These are phyloP conservation scores for Galerucella pusilla DNA, from an alignment of 2,888 invertebrate species.

Conservation along the genomic window DNA sequence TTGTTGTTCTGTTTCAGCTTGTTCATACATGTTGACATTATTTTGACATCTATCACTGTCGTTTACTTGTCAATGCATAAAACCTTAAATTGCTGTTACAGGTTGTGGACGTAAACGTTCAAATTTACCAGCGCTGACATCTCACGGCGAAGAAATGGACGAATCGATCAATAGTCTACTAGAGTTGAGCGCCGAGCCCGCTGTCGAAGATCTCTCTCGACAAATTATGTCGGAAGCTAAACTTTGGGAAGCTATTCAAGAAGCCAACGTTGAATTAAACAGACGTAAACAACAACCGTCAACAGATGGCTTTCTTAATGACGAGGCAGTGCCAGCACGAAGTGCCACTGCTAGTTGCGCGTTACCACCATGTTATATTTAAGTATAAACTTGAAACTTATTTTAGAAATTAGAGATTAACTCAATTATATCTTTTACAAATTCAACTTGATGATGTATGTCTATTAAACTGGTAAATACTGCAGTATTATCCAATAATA, in stretches of 20 bases:
- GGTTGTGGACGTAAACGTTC: slow-evolving; percentile 82
- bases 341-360: slow-evolving; percentile 62
- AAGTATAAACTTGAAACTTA: slow-evolving; percentile 25
- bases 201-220: slow-evolving; percentile 79
- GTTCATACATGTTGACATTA: no score
- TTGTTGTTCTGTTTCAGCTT: no score
- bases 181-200: slow-evolving; percentile 76
- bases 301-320: slow-evolving; percentile 60
- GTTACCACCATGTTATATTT: slow-evolving; percentile 61
- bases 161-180: slow-evolving; percentile 75
- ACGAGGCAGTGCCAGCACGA: slow-evolving; percentile 53
- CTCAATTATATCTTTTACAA: no score
- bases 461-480: no score
- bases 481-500: no score
- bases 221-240: slow-evolving; percentile 84
- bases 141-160: slow-evolving; percentile 68
- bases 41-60: no score
- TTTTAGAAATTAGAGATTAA: neutral
- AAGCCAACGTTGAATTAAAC: slow-evolving; percentile 78
- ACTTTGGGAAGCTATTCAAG: slow-evolving; percentile 83
- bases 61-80: neutral
- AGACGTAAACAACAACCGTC: slow-evolving; percentile 68
- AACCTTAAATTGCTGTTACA: slow-evolving; percentile 52
- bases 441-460: no score
- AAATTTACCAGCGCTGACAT: slow-evolving; percentile 61